Base-by-base conservation (phyloP, 2,888 invertebrate genomes). In the Meteorus colon region DNA sequence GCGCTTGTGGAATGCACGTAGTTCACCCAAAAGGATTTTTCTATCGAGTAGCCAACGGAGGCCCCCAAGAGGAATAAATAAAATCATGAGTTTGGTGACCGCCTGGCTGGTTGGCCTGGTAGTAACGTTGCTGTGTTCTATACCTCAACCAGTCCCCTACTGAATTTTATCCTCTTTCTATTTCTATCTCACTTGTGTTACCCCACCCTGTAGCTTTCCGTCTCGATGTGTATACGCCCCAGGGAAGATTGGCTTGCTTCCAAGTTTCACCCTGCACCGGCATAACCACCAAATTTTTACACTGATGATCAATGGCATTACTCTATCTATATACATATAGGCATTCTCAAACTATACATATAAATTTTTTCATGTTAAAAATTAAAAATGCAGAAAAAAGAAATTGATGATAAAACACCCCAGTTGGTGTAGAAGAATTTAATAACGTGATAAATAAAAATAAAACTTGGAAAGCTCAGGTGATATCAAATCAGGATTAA, bases 261-360 rank as follows among this genome's bases (percentile, higher is more conserved):
- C 88, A 88, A 86, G 78, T 81, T 81, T 81, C 82, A 81, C 81
- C 76, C 79, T 82, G 84, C 83, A 85, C 72, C 70, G 86, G 82
- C 83, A 83, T 82, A 83, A 85, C 85, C 86, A 81, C 86, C 81
- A 83, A 84, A 85, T 85, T 85, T 86, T 86, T 85, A 85, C 81
- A 82, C 84, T 87, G 84, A 88, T 87, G 86, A 85, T 85, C 85
- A 84, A 85, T 85, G 62, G n/a, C 31, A 31, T 72, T 51, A 63
- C 45, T 55, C 14, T 37, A n/a, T 34, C 34, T 8, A 1, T 34
- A 34, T 27, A 24, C 60, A 29, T 59, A 86, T 86, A 82, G 83
- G 83, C 85, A 85, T 84, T 82, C 82, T 83, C 78, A 81, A 24
- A 79, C 45, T 59, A 51, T 51, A 70, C 48, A 71, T 67, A 19